phyloP scores from a whole-genome alignment of 92 coral and sea anemone genomes.

The Epizoanthus illoricatus region DNA sequence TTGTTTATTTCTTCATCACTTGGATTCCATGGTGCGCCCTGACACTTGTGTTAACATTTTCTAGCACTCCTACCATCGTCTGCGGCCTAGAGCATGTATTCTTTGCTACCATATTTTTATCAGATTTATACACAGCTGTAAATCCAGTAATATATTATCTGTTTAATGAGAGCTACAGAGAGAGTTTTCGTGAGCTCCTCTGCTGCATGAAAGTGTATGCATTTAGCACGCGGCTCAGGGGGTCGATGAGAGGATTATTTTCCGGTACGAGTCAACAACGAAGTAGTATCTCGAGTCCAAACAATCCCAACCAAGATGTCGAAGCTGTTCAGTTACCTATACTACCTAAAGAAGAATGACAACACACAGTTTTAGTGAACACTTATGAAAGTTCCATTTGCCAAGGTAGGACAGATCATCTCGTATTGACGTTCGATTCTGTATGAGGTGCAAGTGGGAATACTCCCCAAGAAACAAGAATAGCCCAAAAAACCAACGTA shows the following conservation, averaged over 20 bases:
- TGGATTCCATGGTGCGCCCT: slow-evolving; percentile 33
- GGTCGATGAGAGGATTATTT: slow-evolving; percentile 4
- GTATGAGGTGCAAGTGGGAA: too few species aligned
- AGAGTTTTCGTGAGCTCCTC: slow-evolving; percentile 32
- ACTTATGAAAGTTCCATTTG: too few species aligned
- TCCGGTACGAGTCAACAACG: neutral
- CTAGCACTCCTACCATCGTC: neutral
- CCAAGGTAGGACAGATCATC: too few species aligned
- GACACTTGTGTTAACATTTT: slow-evolving; percentile 22
- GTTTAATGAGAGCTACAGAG: slow-evolving; percentile 47
- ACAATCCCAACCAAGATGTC: neutral
- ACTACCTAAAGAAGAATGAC: too few species aligned
- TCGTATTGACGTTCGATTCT: too few species aligned
- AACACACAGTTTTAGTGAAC: too few species aligned
- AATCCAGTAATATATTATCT: slow-evolving; percentile 46
- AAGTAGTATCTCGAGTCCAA: neutral
- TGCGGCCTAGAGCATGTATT: slow-evolving; percentile 35
- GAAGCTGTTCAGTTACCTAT: neutral
- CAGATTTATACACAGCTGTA: slow-evolving; percentile 36
- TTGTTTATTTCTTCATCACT: slow-evolving; percentile 24
- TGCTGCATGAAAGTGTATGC: neutral
- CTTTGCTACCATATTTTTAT: slow-evolving; percentile 41
- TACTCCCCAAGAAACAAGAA: too few species aligned
- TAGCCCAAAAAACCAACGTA: too few species aligned
- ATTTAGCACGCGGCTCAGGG: neutral